Base-by-base conservation (phyloP, 2,113 vertebrate genomes). In the Hippocampus zosterae region DNA sequence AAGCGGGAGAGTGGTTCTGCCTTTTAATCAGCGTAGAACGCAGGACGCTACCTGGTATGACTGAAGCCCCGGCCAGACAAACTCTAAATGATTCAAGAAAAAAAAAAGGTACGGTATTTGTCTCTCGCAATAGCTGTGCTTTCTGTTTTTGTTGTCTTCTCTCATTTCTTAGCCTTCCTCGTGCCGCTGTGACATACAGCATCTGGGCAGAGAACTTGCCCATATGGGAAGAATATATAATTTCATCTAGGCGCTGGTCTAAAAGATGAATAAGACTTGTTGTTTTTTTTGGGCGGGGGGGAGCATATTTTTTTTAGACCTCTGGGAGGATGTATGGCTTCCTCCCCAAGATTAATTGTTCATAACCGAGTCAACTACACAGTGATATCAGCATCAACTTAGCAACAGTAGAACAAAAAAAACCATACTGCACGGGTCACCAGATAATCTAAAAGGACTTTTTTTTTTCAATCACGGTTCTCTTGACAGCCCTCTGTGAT, bases 11-110 rank as follows among this genome's bases (percentile, higher is more conserved):
- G 72, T 66, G 69, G 73, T 68, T 71, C 60, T 80, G 88, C 81
- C 70, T 88, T 88, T 87, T 86, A 91, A 90, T 91, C 88, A 88
- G 78, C 72, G 50, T 73, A 25, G 65, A 57, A 82, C 41, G 68
- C 79, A 65, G 76, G 80, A 82, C 66, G 80, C 87, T 81, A 74
- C 81, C 80, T 83, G 82, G 84, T 89, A 82, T 86, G 83, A 87
- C 85, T 74, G 70, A 71, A 75, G 68, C 65, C 85, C 79, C 64
- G 59, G 0, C 37, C n/a, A 80, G 84, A 88, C 80, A 83, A 79
- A 79, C 76, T 81, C 65, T n/a, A 86, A 88, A 82, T 56, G 53
- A 83, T 72, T 79, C 64, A 77, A 81, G 69, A 69, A 72, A 85
- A 33, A 37, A 37, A 85, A 82, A 37, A 80, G 73, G 2, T 27